Base-by-base conservation (phyloP, 1,140 invertebrate genomes). In the Heliconius congener region DNA sequence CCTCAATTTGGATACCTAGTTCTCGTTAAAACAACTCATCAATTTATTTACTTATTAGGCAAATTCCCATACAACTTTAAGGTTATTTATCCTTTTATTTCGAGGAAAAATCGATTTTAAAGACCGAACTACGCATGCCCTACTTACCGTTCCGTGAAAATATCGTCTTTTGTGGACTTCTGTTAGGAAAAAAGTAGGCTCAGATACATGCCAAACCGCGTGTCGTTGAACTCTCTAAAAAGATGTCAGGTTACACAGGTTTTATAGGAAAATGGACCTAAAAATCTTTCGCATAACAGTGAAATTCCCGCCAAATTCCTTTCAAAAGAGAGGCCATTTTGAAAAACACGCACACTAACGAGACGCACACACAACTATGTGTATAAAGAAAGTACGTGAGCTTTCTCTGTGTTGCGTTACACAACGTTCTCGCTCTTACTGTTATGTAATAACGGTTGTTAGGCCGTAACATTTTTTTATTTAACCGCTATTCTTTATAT, bases 391-490 rank as follows among this genome's bases (percentile, higher is more conserved):
- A 93, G 93, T 93, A 93, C 85, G 85, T 91, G 87, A 90, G 91
- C 92, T 94, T 94, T 94, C 91, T 84, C 91, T 94, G 91, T 93
- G 90, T 93, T 88, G 86, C 74, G 86, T 92, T 94, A 94, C 91
- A 94, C 92, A 94, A 94, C 83, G 83, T 83, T 90, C 88, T 90
- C 86, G 83, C 85, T 92, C 86, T 72, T 84, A 91, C 90, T 90
- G 91, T 94, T 94, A 94, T 94, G 88, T 89, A 93, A 94, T 93
- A 93, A 94, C 91, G 90, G 91, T 92, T 87, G 88, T 91, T 93
- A 87, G 87, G 88, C 86, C 80, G 91, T 92, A 93, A 91, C 90
- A 93, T 93, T 94, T 93, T 93, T 52, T 92, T 89, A 82, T 77
- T 77, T 79, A 81, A 89, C 89, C 88, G 88, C 87, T 90, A 91